phyloP scores from a whole-genome alignment of 2,888 invertebrate genomes.

The Ophion obscuratus region DNA sequence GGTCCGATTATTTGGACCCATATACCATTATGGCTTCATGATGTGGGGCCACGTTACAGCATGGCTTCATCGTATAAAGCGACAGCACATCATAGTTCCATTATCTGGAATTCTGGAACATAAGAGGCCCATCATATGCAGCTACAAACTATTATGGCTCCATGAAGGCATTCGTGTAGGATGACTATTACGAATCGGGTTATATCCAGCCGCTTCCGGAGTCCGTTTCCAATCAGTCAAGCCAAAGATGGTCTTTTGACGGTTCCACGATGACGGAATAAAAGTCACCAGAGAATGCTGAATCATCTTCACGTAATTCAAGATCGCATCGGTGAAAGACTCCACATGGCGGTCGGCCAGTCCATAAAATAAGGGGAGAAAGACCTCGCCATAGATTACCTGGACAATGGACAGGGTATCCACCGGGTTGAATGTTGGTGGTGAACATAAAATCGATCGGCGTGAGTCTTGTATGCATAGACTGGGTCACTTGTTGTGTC shows the following conservation, averaged over 20 bases:
- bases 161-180: neutral
- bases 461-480: neutral
- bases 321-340: neutral
- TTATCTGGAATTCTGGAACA: neutral
- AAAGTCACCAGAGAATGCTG: neutral
- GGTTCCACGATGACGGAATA: neutral
- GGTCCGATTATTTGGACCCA: too few relatives aligned
- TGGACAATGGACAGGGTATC: neutral
- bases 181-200: neutral
- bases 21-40: neutral
- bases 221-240: neutral
- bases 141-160: neutral
- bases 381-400: neutral
- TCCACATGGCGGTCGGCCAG: neutral
- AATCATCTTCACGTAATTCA: neutral
- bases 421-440: neutral
- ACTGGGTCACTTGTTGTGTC: slow-evolving; percentile 16
- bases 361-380: neutral
- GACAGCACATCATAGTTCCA: neutral
- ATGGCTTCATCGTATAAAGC: neutral
- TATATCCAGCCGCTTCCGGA: neutral
- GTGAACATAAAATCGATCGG: slow-evolving; percentile 26
- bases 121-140: neutral
- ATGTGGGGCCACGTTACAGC: neutral
- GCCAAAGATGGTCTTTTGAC: neutral